Evolutionary conservation across 2,113 vertebrate genomes (phyloP).

Genomic region (Sitta europaea): DNA sequence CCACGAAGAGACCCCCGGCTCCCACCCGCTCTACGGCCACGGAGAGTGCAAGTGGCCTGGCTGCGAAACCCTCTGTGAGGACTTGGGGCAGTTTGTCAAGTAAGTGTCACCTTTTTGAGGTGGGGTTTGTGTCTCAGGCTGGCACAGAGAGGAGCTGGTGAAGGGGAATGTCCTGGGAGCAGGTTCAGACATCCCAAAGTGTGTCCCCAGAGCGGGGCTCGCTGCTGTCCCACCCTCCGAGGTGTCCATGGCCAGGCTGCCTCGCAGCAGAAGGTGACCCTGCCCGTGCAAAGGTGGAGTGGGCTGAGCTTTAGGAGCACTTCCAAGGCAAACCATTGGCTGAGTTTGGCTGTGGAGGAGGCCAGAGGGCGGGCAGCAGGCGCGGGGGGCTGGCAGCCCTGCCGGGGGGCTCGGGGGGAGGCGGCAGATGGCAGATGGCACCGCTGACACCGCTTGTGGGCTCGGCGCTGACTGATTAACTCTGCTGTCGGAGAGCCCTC

Average conservation of each 20-base stretch:
- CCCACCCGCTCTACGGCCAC: conserved; percentile 95
- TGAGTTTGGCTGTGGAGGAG: neutral
- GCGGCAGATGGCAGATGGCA: conserved; percentile 70
- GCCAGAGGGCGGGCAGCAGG: neutral
- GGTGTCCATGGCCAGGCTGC: rapidly evolving
- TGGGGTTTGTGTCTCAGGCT: neutral
- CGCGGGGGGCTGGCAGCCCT: neutral
- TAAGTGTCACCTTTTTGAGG: conserved; percentile 62
- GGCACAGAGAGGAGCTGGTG: rapidly evolving
- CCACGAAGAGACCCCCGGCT: conserved; percentile 88
- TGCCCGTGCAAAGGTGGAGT: neutral
- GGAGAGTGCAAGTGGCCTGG: conserved; percentile 99
- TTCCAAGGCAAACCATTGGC: rapidly evolving
- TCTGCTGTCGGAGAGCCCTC: conserved; percentile 73
- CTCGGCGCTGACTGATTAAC: conserved; percentile 83
- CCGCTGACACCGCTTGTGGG: conserved; percentile 72
- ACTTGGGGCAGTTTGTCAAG: conserved; percentile 99
- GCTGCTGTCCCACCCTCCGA: neutral
- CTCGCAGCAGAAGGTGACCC: neutral
- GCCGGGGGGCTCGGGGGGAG: neutral
- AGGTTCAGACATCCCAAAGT: neutral
- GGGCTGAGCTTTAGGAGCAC: neutral
- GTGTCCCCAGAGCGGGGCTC: rapidly evolving
- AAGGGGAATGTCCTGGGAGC: no score
- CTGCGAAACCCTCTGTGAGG: conserved; percentile 98